Evolutionary conservation across 1,140 invertebrate species (phyloP), one percentile per base, ranked within the genome.

Genomic region (Prorops nasuta): DNA sequence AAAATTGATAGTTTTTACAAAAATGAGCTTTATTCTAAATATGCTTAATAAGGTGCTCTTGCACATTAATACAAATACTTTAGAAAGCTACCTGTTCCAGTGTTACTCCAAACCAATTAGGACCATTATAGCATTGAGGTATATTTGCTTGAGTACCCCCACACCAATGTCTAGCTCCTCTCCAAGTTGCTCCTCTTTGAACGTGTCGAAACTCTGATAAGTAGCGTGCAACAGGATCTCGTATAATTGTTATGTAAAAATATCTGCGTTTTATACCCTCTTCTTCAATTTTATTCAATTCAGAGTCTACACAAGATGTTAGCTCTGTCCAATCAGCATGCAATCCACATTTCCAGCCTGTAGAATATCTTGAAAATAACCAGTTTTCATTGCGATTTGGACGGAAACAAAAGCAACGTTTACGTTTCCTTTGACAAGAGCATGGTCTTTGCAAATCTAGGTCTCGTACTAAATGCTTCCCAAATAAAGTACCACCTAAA

Each of bases 291-390:
- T 90, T 86, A 69, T 94, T 90, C 59, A 95, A 80, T 64, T 91
- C 91, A 36, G 84, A 83, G 69, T 94, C 90, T 34, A 96, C 92
- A 77, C 93, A 92, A 65, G 84, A 86, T 9, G 91, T 94, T 44
- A 98, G 73, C 79, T 98, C 96, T 10, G 96, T 98, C 90, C 94
- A 99, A 79, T 99, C 93, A 8, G 97, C 95, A 78, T 99, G 97
- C 14, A 99, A 79, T 41, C 97, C 96, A 80, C 97, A 99, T 66
- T 93, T 92, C 97, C 97, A 99, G 39, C 97, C 97, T 14, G 94
- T 98, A 6, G 96, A 98, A 78, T 98, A 98, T 63, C 97, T 84
- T 69, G 94, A 98, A 78, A 99, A 98, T 38, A 99, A 81, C 97
- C 97, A 99, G 78, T 90, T 88, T 80, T 94, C 88, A 73, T 91